These are phyloP conservation scores for Anarrhichthys ocellatus DNA, from an alignment of 2,113 vertebrate genomes.

Conservation along the genomic window DNA sequence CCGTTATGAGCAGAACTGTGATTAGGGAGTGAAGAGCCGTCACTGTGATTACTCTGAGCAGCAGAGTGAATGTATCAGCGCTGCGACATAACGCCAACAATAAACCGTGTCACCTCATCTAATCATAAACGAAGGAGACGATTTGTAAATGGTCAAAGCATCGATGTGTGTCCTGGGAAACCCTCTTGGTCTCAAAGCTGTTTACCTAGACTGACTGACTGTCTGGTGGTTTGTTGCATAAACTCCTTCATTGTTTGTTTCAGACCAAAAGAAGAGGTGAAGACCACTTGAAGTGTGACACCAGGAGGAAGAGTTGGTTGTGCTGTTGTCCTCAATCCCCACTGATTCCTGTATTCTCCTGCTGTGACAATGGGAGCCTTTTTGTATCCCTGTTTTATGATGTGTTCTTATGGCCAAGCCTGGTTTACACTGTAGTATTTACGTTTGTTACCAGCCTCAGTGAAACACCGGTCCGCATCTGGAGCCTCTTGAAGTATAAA, in stretches of 20 bases:
- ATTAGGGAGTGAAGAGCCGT: too few relatives aligned
- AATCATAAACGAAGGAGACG: not conserved
- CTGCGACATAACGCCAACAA: too few relatives aligned
- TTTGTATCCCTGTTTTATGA: slow-evolving; percentile 76
- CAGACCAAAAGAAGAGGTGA: slow-evolving; percentile 85
- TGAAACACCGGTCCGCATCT: not conserved
- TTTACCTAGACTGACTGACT: not conserved
- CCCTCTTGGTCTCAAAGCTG: not conserved
- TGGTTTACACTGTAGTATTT: slow-evolving; percentile 23
- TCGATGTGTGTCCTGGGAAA: not conserved
- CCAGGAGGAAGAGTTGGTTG: not conserved
- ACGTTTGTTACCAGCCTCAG: slow-evolving; percentile 10
- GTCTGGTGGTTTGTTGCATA: not conserved
- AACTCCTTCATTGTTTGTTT: slow-evolving; percentile 7
- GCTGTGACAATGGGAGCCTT: slow-evolving; percentile 67
- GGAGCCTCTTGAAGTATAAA: not conserved
- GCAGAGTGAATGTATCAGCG: too few relatives aligned
- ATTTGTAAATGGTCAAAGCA: not conserved
- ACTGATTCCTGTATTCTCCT: slow-evolving; percentile 28
- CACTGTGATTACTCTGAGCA: too few relatives aligned
- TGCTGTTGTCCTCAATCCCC: slow-evolving; percentile 45
- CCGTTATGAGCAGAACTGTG: too few relatives aligned
- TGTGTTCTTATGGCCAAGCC: slow-evolving; percentile 59
- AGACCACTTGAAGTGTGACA: slow-evolving; percentile 73
- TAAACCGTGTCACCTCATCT: not conserved